These are phyloP conservation scores for Pyrrhosoma nymphula DNA, from an alignment of 2,888 invertebrate species.

Conservation along the genomic window DNA sequence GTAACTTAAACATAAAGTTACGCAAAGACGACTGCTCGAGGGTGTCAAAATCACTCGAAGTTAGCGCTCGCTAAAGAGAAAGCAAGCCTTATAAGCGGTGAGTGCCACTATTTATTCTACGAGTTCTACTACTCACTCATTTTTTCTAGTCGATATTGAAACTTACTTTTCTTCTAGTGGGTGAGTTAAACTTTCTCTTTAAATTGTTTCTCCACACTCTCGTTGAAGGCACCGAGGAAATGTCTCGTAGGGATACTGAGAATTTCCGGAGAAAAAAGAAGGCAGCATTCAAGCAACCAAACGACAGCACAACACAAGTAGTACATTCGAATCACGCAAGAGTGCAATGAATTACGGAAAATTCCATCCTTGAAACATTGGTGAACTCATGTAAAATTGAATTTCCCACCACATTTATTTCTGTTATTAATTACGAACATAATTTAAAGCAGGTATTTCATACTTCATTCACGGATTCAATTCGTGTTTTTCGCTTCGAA, in stretches of 20 bases:
- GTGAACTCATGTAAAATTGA: no score
- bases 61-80: neutral
- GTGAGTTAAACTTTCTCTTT: neutral
- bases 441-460: no score
- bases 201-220: neutral
- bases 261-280: neutral
- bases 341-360: neutral
- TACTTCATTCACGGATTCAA: no score
- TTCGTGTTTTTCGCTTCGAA: no score
- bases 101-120: neutral
- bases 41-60: neutral
- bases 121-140: neutral
- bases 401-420: no score
- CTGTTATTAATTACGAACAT: no score
- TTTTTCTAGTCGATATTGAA: neutral
- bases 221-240: neutral
- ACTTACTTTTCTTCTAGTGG: neutral
- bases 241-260: neutral
- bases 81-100: neutral
- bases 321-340: neutral
- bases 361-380: no score
- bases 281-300: neutral
- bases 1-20: neutral
- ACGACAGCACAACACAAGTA: neutral
- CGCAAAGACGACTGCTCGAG: neutral